Conservation (phyloP, 2,797 vertebrate species). For the Eupleurogrammus muticus region DNA sequence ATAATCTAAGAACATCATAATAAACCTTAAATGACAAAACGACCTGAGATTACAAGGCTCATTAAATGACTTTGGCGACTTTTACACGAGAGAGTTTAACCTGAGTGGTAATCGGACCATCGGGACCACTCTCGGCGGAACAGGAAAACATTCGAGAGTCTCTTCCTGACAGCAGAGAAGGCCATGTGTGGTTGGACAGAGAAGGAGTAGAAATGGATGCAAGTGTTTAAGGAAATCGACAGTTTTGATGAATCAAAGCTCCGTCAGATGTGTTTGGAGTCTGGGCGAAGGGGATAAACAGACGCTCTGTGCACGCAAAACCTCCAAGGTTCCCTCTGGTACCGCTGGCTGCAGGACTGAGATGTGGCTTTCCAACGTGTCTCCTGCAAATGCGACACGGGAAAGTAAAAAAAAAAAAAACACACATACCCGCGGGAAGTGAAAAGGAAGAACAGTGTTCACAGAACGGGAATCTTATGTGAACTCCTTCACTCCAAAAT, state of each 20-base stretch:
- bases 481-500: constrained; percentile 17
- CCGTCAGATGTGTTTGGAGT: constrained; percentile 65
- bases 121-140: constrained; percentile 29
- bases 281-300: constrained; percentile 51
- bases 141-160: constrained; percentile 2
- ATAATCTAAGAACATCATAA: constrained; percentile 33
- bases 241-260: constrained; percentile 58
- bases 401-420: too few relatives aligned
- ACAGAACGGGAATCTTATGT: not conserved
- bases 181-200: constrained; percentile 54
- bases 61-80: constrained; percentile 41
- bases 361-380: constrained; percentile 7
- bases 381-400: not conserved
- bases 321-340: constrained; percentile 10
- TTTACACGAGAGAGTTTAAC: constrained; percentile 62
- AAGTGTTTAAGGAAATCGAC: constrained; percentile 60
- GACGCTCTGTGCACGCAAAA: constrained; percentile 31
- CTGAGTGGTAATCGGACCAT: constrained; percentile 44
- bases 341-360: not conserved
- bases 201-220: constrained; percentile 39
- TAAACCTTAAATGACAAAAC: constrained; percentile 51
- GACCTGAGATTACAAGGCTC: constrained; percentile 39
- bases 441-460: not conserved
- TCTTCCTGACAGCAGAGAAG: constrained; percentile 14
- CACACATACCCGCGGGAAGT: not conserved